These are phyloP conservation scores for Ranitomeya imitator DNA, from an alignment of 2,113 vertebrate genomes.

Conservation along the genomic window DNA sequence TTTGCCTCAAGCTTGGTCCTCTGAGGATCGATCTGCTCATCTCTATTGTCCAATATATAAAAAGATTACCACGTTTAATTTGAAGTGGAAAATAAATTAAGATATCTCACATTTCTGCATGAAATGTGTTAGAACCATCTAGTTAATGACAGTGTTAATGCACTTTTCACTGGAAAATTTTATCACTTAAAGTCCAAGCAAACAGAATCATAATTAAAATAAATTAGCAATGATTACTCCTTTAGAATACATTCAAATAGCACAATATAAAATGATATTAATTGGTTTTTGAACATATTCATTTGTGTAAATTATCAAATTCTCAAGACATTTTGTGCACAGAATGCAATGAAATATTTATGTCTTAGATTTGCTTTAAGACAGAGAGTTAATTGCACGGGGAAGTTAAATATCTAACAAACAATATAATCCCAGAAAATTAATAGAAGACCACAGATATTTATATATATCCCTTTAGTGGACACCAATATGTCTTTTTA, in stretches of 20 bases:
- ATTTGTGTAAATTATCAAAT: conserved; percentile 40
- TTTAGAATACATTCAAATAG: conserved; percentile 17
- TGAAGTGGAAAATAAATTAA: not conserved
- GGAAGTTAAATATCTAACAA: not conserved
- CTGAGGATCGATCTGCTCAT: too few relatives aligned
- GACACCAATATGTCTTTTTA: too few relatives aligned
- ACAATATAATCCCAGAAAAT: too few relatives aligned
- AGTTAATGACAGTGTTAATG: not conserved
- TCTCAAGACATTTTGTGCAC: not conserved
- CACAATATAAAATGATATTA: conserved; percentile 20
- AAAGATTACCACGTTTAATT: not conserved
- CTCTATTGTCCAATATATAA: not conserved
- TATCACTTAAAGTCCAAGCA: not conserved
- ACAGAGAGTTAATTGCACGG: not conserved
- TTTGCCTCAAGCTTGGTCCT: too few relatives aligned
- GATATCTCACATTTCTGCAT: not conserved
- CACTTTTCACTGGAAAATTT: conserved; percentile 12
- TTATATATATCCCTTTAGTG: too few relatives aligned
- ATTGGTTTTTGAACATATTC: conserved; percentile 46
- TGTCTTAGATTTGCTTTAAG: not conserved
- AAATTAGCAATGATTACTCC: conserved; percentile 22
- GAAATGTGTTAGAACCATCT: not conserved
- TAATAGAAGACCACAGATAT: too few relatives aligned
- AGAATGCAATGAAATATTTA: conserved; percentile 27
- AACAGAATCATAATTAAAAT: conserved; percentile 37